These are phyloP conservation scores for Diorhabda elongata DNA, from an alignment of 1,140 invertebrate species.

Conservation along the genomic window DNA sequence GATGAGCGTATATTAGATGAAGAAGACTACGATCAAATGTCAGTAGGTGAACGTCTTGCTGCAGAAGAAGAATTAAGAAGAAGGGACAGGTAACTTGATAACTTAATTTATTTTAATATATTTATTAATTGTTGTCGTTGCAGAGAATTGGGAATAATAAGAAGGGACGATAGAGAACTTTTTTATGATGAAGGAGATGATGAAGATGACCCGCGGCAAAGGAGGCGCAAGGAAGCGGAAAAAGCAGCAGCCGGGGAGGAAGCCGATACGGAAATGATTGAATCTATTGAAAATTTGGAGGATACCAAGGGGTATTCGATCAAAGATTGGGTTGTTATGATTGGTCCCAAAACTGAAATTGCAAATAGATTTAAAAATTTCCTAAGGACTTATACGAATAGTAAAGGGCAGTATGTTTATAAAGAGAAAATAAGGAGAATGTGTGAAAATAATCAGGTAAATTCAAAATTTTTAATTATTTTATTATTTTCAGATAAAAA, in stretches of 20 bases:
- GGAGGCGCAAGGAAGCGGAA: conserved; percentile 67
- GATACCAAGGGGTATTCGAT: conserved; percentile 89
- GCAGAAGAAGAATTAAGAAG: conserved; percentile 85
- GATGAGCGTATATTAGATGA: conserved; percentile 85
- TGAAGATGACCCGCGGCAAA: conserved; percentile 63
- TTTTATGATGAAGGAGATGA: conserved; percentile 69
- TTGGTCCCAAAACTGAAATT: conserved; percentile 94
- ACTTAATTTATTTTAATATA: background rate
- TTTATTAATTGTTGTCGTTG: background rate
- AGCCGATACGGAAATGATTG: conserved; percentile 80
- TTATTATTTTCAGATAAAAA: too few species aligned
- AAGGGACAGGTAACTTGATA: conserved; percentile 57
- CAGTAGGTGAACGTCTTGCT: conserved; percentile 75
- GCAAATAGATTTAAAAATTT: conserved; percentile 96
- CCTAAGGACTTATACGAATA: conserved; percentile 83
- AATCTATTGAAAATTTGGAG: conserved; percentile 97
- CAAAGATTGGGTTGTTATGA: conserved; percentile 94
- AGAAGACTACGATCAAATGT: conserved; percentile 83
- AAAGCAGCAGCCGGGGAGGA: conserved; percentile 77
- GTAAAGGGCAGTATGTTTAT: conserved; percentile 84
- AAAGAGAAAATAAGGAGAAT: conserved; percentile 90
- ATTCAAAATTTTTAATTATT: too few species aligned
- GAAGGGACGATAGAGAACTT: conserved; percentile 74
- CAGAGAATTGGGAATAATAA: conserved; percentile 71
- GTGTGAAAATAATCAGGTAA: conserved; percentile 81